Evolutionary conservation across 1,140 invertebrate genomes (phyloP).

Genomic region (Caerostris darwini): DNA sequence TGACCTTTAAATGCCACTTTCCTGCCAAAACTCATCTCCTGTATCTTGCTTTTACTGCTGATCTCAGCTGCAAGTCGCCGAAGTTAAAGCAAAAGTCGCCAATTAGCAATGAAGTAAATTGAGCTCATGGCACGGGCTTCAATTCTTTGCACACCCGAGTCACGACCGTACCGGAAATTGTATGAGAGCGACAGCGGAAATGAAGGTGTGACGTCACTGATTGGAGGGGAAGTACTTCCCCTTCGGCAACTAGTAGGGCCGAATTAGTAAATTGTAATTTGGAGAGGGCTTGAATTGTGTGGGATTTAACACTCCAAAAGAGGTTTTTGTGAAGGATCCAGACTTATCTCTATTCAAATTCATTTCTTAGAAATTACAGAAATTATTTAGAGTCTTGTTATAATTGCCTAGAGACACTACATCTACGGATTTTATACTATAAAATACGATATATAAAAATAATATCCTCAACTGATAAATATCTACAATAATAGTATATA

Average conservation of each 20-base stretch:
- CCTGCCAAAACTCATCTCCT: neutral
- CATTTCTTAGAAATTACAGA: too few relatives aligned
- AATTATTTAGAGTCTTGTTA: too few relatives aligned
- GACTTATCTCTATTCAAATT: too few relatives aligned
- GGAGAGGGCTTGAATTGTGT: neutral
- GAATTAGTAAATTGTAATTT: constrained; percentile 67
- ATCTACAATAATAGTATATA: too few relatives aligned
- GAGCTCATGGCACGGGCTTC: constrained; percentile 47
- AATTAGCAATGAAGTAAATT: constrained; percentile 74
- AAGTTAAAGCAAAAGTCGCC: constrained; percentile 8
- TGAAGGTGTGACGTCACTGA: constrained; percentile 77
- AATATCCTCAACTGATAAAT: too few relatives aligned
- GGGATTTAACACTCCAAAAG: too few relatives aligned
- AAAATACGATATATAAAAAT: too few relatives aligned
- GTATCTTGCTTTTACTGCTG: neutral
- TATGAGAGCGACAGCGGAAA: constrained; percentile 70
- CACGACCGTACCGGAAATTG: constrained; percentile 74
- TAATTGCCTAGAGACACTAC: too few relatives aligned
- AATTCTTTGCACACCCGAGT: constrained; percentile 41
- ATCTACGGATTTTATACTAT: too few relatives aligned
- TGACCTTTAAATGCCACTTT: neutral
- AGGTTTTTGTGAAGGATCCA: too few relatives aligned
- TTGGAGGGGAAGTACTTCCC: constrained; percentile 11
- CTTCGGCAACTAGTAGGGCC: constrained; percentile 10
- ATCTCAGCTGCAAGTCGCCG: neutral